Conservation (phyloP, 2,797 vertebrate genomes). For the Hemitrygon akajei region DNA sequence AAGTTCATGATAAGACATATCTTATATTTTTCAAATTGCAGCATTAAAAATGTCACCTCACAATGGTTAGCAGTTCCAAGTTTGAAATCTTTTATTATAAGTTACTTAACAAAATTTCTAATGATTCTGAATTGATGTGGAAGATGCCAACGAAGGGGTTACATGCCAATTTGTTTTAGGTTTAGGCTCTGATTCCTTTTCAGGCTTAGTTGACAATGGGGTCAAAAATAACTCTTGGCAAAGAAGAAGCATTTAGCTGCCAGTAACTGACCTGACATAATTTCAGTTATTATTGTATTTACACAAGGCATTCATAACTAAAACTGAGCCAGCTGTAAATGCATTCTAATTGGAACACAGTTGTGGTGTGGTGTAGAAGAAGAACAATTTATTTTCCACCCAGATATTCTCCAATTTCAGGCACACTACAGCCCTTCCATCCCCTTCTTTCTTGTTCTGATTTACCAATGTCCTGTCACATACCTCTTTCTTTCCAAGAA, state of each 20-base stretch:
- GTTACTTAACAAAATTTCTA: neutral
- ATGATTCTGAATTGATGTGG: neutral
- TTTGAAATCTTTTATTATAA: neutral
- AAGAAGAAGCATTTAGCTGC: neutral
- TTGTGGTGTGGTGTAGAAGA: neutral
- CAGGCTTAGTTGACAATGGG: neutral
- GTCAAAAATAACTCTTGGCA: neutral
- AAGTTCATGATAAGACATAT: neutral
- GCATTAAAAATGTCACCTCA: neutral
- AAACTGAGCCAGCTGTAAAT: neutral
- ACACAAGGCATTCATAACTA: neutral
- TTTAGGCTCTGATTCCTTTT: neutral
- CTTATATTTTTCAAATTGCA: neutral
- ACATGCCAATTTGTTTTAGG: neutral
- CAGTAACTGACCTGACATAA: neutral
- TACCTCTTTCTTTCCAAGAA: too few species aligned
- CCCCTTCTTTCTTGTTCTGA: too few species aligned
- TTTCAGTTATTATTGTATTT: neutral
- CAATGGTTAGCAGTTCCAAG: neutral
- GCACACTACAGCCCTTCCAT: too few species aligned
- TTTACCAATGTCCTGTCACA: too few species aligned
- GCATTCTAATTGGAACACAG: neutral
- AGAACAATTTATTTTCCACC: too few species aligned
- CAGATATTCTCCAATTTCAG: neutral
- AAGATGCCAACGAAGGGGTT: neutral